A percentile compares a stretch with the other conserved stretches of the same genome.
Conservation (phyloP, 2,797 vertebrate species). For the Caiman crocodilus region DNA sequence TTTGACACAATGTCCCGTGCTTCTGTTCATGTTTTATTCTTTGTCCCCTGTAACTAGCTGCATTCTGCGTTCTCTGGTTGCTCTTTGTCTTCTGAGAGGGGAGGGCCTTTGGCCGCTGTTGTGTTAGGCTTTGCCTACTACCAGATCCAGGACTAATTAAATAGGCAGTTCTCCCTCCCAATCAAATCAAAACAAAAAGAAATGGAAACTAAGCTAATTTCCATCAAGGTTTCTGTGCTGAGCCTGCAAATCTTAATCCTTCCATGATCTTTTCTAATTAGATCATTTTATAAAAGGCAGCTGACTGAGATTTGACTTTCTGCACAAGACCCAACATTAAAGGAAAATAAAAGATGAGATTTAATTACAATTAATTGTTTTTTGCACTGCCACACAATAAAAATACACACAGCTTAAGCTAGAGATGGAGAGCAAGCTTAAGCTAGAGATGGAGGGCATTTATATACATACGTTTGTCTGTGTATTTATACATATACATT, state of each 20-base stretch:
- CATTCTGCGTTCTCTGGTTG: neutral
- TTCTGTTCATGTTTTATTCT: conserved; percentile 18
- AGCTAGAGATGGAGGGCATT: neutral
- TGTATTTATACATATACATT: too few species aligned
- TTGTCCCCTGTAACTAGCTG: rapidly evolving
- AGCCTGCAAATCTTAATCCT: conserved; percentile 33
- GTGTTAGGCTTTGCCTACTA: neutral
- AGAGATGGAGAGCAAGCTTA: neutral
- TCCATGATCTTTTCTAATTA: conserved; percentile 41
- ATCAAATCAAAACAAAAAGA: conserved; percentile 19
- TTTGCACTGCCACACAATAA: neutral
- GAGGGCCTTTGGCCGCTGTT: neutral
- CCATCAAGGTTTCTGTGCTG: neutral
- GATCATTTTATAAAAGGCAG: conserved; percentile 50
- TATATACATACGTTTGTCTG: neutral
- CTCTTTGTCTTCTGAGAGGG: neutral
- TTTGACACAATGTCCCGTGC: conserved; percentile 45
- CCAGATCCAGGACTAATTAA: neutral
- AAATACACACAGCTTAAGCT: neutral
- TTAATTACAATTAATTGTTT: neutral
- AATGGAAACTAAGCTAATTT: neutral
- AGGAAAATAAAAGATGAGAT: neutral
- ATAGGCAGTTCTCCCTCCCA: neutral
- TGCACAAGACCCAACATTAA: neutral
- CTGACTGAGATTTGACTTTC: conserved; percentile 41